These are phyloP conservation scores for Crotophaga sulcirostris DNA, from an alignment of 2,113 vertebrate species.

Conservation along the genomic window DNA sequence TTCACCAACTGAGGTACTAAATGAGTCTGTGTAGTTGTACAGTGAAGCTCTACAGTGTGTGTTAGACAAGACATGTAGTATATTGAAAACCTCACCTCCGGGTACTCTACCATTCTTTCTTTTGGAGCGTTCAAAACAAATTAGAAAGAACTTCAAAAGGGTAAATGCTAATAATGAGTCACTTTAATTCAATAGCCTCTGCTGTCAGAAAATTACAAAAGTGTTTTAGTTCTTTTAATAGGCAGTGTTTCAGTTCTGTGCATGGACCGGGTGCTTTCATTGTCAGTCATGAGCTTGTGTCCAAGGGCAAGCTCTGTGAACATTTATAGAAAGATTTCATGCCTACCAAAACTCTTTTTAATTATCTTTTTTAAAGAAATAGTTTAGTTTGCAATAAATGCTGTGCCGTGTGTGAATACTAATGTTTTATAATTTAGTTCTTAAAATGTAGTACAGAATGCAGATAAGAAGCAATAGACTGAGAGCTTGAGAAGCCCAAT, in stretches of 20 bases:
- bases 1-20: neutral
- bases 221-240: neutral
- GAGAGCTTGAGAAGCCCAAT: neutral
- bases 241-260: neutral
- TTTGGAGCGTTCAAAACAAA: neutral
- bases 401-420: neutral
- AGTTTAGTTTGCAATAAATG: slow-evolving; percentile 44
- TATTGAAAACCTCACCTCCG: neutral
- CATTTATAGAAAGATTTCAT: slow-evolving; percentile 9
- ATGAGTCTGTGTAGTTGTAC: neutral
- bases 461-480: neutral
- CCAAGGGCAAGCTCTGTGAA: slow-evolving; percentile 12
- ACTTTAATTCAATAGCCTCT: neutral
- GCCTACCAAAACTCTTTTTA: slow-evolving; percentile 33
- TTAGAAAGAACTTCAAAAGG: slow-evolving; percentile 2
- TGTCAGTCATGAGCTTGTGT: slow-evolving; percentile 2
- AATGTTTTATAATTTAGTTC: slow-evolving; percentile 5
- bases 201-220: neutral
- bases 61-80: neutral
- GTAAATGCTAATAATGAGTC: neutral
- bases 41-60: neutral
- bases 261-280: neutral
- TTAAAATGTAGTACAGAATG: neutral
- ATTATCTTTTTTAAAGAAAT: slow-evolving; percentile 49
- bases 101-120: neutral